Percentiles rank a stretch among this genome's conserved stretches.
Conservation (phyloP, 2,113 vertebrate genomes). For the Psilopsiagon aymara region DNA sequence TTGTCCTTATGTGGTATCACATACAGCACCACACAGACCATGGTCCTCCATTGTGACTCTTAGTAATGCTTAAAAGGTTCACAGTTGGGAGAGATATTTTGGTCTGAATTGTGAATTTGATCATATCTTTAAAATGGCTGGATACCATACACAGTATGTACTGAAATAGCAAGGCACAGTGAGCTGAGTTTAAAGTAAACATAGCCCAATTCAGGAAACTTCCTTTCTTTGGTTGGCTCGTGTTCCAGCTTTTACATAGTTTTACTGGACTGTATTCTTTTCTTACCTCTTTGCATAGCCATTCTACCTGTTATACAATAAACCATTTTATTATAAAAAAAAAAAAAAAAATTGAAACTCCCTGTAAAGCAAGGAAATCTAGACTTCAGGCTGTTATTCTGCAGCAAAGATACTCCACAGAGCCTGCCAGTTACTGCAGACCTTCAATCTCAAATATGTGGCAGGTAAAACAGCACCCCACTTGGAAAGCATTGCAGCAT, state of each 20-base stretch:
- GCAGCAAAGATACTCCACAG: not conserved
- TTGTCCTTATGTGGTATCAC: not conserved
- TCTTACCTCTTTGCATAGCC: not conserved
- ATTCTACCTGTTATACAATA: not conserved
- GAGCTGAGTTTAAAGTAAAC: not conserved
- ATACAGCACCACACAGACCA: not conserved
- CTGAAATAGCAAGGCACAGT: not conserved
- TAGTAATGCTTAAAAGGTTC: not conserved
- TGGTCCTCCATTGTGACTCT: not conserved
- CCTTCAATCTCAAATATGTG: not conserved
- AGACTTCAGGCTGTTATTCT: not conserved
- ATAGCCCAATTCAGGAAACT: not conserved
- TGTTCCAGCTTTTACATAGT: not conserved
- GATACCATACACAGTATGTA: not conserved
- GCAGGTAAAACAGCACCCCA: not conserved
- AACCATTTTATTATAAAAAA: not conserved
- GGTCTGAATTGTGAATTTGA: not conserved
- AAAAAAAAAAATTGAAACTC: not conserved
- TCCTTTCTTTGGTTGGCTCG: not conserved
- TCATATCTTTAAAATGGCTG: slow-evolving; percentile 4
- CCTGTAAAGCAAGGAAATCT: not conserved
- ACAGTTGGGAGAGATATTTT: not conserved
- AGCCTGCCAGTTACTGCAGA: not conserved
- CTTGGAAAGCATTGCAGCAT: not conserved
- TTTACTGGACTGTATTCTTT: not conserved